These are phyloP conservation scores for Meta bourneti DNA, from an alignment of 2,888 invertebrate genomes.

Conservation along the genomic window DNA sequence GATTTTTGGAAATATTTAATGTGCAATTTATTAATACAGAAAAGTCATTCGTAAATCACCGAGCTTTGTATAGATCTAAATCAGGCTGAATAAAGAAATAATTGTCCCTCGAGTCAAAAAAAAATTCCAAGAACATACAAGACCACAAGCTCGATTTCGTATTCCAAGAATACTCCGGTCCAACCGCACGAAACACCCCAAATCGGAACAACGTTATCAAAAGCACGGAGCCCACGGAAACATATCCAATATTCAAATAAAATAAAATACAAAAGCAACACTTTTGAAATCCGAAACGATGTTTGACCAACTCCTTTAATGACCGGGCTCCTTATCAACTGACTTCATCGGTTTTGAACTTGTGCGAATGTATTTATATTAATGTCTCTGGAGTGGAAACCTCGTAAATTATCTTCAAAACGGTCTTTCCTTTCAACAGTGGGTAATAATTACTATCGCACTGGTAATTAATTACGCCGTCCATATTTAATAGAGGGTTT, in stretches of 20 bases:
- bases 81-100: neutral
- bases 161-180: neutral
- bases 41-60: neutral
- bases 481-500: constrained; percentile 59
- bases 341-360: constrained; percentile 45
- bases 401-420: constrained; percentile 70
- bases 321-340: constrained; percentile 58
- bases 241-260: constrained; percentile 8
- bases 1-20: no score
- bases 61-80: neutral
- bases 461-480: constrained; percentile 71
- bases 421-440: constrained; percentile 67
- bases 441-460: constrained; percentile 68
- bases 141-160: constrained; percentile 6
- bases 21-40: no score
- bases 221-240: neutral
- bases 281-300: constrained; percentile 36
- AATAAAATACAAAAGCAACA: constrained; percentile 7
- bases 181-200: neutral
- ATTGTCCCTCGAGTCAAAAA: neutral
- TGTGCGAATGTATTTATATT: constrained; percentile 63
- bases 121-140: neutral
- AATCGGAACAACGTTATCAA: neutral
- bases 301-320: constrained; percentile 47
- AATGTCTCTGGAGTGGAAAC: constrained; percentile 28